Percentiles rank a stretch among this genome's conserved stretches.
These are phyloP conservation scores for Drosophila ironensis DNA, from an alignment of 1,140 invertebrate species.

Conservation along the genomic window DNA sequence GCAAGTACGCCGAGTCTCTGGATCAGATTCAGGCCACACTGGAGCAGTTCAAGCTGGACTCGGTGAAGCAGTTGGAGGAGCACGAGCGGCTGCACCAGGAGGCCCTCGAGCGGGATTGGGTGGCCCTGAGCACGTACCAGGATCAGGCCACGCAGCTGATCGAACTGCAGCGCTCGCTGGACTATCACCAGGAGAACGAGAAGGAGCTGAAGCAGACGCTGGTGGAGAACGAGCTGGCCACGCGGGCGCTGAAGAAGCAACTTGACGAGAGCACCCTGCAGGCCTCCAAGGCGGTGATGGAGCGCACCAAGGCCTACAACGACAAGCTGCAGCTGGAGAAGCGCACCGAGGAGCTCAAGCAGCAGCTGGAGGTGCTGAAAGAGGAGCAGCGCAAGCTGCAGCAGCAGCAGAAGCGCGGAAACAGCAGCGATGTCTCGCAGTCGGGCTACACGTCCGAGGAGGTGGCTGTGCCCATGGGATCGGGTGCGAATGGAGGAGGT, in stretches of 20 bases:
- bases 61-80: constrained; percentile 39
- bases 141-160: constrained; percentile 52
- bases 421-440: constrained; percentile 67
- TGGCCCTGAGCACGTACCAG: constrained; percentile 47
- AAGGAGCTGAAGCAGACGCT: constrained; percentile 71
- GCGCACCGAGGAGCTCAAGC: constrained; percentile 80
- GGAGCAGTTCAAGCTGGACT: constrained; percentile 56
- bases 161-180: constrained; percentile 56
- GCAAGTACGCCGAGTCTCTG: constrained; percentile 48
- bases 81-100: constrained; percentile 50
- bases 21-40: constrained; percentile 57
- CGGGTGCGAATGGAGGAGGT: neutral
- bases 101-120: constrained; percentile 54
- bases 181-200: constrained; percentile 76
- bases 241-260: constrained; percentile 67
- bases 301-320: constrained; percentile 86
- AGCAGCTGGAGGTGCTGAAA: constrained; percentile 39
- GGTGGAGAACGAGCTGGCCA: constrained; percentile 66
- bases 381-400: constrained; percentile 25
- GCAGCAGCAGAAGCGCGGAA: constrained; percentile 27
- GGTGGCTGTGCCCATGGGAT: constrained; percentile 36
- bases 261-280: constrained; percentile 79
- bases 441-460: constrained; percentile 80
- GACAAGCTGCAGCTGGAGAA: constrained; percentile 83
- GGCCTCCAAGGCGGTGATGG: constrained; percentile 85